Percentiles rank a stretch among this genome's conserved stretches.
phyloP scores from a whole-genome alignment of 2,888 invertebrate genomes.

The Eristalinus sepulchralis region DNA sequence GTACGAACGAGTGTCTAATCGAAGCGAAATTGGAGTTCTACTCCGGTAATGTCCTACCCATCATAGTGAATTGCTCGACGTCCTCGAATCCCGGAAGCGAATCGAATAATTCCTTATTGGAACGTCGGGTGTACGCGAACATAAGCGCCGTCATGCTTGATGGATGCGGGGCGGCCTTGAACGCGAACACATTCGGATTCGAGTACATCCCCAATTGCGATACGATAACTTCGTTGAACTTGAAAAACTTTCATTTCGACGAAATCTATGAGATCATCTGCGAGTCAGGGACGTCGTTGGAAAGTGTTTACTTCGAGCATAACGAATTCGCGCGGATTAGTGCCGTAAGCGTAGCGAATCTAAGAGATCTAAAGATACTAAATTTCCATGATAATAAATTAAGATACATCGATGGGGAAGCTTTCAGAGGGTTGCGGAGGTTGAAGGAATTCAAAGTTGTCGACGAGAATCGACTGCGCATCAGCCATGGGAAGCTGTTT shows the following conservation, averaged over 20 bases:
- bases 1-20: conserved; percentile 55
- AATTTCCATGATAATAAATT: conserved; percentile 74
- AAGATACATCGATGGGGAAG: conserved; percentile 73
- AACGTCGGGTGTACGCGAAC: conserved; percentile 71
- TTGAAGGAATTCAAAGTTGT: conserved; percentile 58
- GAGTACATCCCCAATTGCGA: conserved; percentile 77
- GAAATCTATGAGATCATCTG: conserved; percentile 74
- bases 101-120: conserved; percentile 19
- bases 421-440: conserved; percentile 70
- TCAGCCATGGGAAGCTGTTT: conserved; percentile 45
- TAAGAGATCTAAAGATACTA: conserved; percentile 72
- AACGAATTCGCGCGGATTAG: conserved; percentile 76
- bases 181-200: conserved; percentile 76
- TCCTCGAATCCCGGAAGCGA: conserved; percentile 32
- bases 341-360: conserved; percentile 71
- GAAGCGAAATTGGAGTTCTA: conserved; percentile 51
- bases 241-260: conserved; percentile 75
- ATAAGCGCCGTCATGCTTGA: conserved; percentile 74
- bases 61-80: conserved; percentile 57
- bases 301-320: conserved; percentile 70
- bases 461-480: conserved; percentile 31
- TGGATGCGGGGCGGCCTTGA: conserved; percentile 76
- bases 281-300: conserved; percentile 51
- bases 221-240: conserved; percentile 73
- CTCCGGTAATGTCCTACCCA: conserved; percentile 50